Evolutionary conservation across 1,140 invertebrate genomes (phyloP).

Genomic region (Oscheius sp.): DNA sequence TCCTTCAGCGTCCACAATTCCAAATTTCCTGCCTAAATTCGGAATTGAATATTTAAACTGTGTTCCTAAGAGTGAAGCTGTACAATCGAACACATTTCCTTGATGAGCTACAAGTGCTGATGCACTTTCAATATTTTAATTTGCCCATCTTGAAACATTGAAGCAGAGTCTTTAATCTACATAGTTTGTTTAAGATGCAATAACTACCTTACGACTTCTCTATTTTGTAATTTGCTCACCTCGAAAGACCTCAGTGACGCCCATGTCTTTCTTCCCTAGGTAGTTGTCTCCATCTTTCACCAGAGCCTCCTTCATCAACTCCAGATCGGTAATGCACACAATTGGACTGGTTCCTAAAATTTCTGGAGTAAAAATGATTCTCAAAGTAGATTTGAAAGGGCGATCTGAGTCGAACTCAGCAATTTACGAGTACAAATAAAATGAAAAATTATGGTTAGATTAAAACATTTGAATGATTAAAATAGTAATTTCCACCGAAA

Average conservation of each 20-base stretch:
- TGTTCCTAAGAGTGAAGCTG: too few relatives aligned
- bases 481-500: not conserved
- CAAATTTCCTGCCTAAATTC: conserved; percentile 64
- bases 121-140: conserved; percentile 1
- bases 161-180: too few relatives aligned
- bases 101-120: too few relatives aligned
- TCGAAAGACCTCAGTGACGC: conserved; percentile 12
- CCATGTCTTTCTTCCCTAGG: not conserved
- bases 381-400: not conserved
- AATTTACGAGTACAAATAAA: not conserved
- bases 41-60: too few relatives aligned
- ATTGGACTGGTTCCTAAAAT: conserved; percentile 9
- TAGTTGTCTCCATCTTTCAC: conserved; percentile 25
- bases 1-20: conserved; percentile 83
- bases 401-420: not conserved
- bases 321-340: conserved; percentile 10
- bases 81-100: too few relatives aligned
- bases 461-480: not conserved
- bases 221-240: not conserved
- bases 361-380: not conserved
- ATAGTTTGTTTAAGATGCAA: too few relatives aligned
- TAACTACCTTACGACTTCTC: not conserved
- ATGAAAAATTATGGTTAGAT: not conserved
- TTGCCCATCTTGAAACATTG: not conserved
- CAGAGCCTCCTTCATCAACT: conserved; percentile 29